Evolutionary conservation across 2,113 vertebrate species (phyloP), one percentile per base, ranked within the genome.

Genomic region (Microcebus murinus): DNA sequence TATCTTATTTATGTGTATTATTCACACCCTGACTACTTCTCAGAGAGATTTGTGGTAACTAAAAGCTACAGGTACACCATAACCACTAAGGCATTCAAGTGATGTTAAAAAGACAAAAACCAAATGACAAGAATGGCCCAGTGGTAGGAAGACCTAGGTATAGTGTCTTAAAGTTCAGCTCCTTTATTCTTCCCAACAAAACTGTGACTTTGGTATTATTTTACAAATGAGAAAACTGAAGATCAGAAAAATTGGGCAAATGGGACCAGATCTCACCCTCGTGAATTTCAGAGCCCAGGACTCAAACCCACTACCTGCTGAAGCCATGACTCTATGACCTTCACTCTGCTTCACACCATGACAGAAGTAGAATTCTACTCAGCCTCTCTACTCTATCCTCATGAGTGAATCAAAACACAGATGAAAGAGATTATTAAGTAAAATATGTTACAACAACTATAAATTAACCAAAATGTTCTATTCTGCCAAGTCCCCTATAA

Each of bases 1-100:
- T 95, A 79, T 96, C 81, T 96, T 95, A 85, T 96, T 92, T 92
- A 85, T 68, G 34, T 39, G 11, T 93, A 70, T 93, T 94, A 86
- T 87, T 92, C 83, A 96, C 48, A 74, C 67, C 14, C 48, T 91
- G 82, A 93, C 61, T 68, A 73, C 20, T 82, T 96, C 77, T 91
- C 55, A 89, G 79, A 91, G 36, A 90, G 77, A 94, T 79, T 89
- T 95, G 31, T 48, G 27, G n/a, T 91, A 96, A 93, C 71, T 79
- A 61, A 97, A 93, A 95, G 31, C 70, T 87, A 27, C 15, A 57
- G 57, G 55, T 65, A 87, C 17, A 45, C 52, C 34, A 48, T 59
- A 93, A 81, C 23, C 67, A 90, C 86, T 91, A 87, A 87, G 50
- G 77, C 73, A 87, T 91, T 92, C 90, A 76, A 80, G 34, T 52